A percentile compares a stretch with the other conserved stretches of the same genome.
phyloP scores from a whole-genome alignment of 1,140 invertebrate genomes.

The Thereuonema tuberculata region DNA sequence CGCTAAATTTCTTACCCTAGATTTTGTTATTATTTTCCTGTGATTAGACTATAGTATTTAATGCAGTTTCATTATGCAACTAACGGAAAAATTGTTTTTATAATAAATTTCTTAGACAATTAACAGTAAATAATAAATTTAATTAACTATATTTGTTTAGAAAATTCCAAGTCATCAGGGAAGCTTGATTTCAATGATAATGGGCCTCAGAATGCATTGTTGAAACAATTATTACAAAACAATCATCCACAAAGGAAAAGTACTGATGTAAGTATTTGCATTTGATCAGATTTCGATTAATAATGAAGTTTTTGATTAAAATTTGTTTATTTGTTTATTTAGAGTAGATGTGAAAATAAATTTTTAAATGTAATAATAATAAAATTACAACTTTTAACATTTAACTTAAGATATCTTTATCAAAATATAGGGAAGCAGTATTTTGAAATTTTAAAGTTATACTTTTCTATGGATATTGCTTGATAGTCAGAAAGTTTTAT shows the following conservation, averaged over 20 bases:
- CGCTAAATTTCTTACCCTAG: background rate
- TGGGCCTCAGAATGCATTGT: conserved; percentile 57
- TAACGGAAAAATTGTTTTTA: too few relatives aligned
- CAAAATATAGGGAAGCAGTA: too few relatives aligned
- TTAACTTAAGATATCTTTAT: too few relatives aligned
- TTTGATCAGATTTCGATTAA: conserved; percentile 14
- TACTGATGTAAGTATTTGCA: conserved; percentile 37
- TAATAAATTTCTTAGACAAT: too few relatives aligned
- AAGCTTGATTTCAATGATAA: background rate
- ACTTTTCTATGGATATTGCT: too few relatives aligned
- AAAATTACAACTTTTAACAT: too few relatives aligned
- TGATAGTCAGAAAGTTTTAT: too few relatives aligned
- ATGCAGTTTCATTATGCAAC: background rate
- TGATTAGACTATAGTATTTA: background rate
- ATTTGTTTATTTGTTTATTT: too few relatives aligned
- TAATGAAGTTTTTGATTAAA: background rate
- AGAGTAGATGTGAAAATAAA: background rate
- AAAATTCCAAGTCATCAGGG: background rate
- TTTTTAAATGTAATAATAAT: background rate
- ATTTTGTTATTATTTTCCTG: background rate
- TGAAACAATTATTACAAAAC: conserved; percentile 80
- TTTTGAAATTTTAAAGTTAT: too few relatives aligned
- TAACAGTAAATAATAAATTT: too few relatives aligned
- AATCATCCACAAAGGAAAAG: conserved; percentile 32
- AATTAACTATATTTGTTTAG: too few relatives aligned